Evolutionary conservation across 2,113 vertebrate genomes (phyloP).

Genomic region (Macroglossus sobrinus): DNA sequence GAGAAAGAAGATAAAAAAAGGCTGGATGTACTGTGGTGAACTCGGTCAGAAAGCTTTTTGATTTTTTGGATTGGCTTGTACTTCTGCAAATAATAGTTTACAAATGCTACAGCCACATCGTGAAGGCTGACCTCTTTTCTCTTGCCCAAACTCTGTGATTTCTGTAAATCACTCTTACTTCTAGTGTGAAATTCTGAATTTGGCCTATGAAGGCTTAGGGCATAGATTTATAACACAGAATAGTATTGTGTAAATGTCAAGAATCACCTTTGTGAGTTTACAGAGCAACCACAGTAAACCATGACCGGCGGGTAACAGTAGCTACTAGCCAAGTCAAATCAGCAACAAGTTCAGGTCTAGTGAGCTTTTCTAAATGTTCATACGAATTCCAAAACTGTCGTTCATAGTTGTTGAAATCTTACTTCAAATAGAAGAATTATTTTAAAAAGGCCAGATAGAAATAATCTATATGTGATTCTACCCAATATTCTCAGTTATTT

Average conservation of each 20-base stretch:
- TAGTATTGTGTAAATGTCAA: slow-evolving; percentile 34
- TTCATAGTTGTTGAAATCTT: neutral
- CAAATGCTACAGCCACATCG: neutral
- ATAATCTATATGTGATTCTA: neutral
- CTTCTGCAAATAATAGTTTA: neutral
- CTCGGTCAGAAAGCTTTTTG: neutral
- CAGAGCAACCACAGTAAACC: neutral
- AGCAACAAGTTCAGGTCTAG: neutral
- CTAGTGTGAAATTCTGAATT: neutral
- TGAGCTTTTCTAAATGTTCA: neutral
- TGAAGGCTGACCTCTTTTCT: neutral
- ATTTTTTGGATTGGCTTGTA: neutral
- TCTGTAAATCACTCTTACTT: neutral
- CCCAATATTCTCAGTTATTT: neutral
- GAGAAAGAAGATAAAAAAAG: neutral
- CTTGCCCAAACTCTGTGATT: neutral
- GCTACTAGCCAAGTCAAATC: neutral
- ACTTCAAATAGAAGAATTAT: neutral
- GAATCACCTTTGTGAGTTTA: neutral
- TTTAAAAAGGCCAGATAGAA: neutral
- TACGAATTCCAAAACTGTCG: neutral
- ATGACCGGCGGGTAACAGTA: neutral
- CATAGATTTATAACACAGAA: neutral
- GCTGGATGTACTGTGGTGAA: neutral
- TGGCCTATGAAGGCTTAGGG: neutral